These are phyloP conservation scores for Pachypanchax playfairii DNA, from an alignment of 2,113 vertebrate species.

Conservation along the genomic window DNA sequence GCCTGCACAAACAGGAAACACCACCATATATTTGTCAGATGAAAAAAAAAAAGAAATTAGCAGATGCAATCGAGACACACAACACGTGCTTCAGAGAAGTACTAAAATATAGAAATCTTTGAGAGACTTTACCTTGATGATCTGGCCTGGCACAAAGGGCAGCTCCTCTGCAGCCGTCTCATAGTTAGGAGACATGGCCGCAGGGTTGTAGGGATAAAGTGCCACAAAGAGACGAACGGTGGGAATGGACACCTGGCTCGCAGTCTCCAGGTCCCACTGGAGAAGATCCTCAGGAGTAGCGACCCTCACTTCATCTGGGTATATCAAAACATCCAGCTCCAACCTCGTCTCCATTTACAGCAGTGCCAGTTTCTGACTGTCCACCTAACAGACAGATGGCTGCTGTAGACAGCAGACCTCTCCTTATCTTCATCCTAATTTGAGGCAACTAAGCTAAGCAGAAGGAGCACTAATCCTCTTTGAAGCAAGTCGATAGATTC, in stretches of 20 bases:
- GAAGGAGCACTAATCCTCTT: conserved; percentile 75
- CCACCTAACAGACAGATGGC: conserved; percentile 62
- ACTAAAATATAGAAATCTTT: neutral
- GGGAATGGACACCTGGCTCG: conserved; percentile 59
- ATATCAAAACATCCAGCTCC: conserved; percentile 76
- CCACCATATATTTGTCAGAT: conserved; percentile 27
- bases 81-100: neutral
- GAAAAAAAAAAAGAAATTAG: conserved; percentile 6
- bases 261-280: conserved; percentile 67
- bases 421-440: conserved; percentile 59
- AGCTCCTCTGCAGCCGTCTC: conserved; percentile 94
- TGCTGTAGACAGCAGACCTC: conserved; percentile 43
- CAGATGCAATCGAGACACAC: conserved; percentile 32
- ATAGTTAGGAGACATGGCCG: conserved; percentile 93
- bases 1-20: conserved; percentile 58
- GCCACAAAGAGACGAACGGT: conserved; percentile 88
- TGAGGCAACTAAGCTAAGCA: conserved; percentile 72
- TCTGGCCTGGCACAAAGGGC: conserved; percentile 91
- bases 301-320: conserved; percentile 69
- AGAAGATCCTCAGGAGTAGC: conserved; percentile 61
- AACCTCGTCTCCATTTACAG: conserved; percentile 61
- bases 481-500: conserved; percentile 57
- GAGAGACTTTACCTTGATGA: conserved; percentile 86
- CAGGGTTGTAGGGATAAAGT: conserved; percentile 93
- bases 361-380: conserved; percentile 30